These are phyloP conservation scores for Hiodon alosoides DNA, from an alignment of 2,113 vertebrate species.

Conservation along the genomic window DNA sequence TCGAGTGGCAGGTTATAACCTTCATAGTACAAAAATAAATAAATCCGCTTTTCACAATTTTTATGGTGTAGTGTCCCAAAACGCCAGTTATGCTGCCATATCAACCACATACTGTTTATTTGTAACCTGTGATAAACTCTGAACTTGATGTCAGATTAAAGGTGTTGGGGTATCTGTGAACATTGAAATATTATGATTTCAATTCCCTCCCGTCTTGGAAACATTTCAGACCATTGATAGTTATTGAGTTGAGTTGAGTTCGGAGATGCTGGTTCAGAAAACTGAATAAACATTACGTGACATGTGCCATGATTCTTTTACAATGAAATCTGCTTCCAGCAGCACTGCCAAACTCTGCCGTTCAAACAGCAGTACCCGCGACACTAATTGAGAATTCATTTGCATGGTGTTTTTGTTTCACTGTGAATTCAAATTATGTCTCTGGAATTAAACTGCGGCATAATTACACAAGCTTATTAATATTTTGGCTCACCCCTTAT, in stretches of 20 bases:
- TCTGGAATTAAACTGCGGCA: slow-evolving; percentile 18
- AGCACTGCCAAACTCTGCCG: slow-evolving; percentile 15
- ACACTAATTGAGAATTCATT: slow-evolving; percentile 24
- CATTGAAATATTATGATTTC: slow-evolving; percentile 19
- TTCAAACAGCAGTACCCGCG: neutral
- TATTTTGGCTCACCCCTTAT: slow-evolving; percentile 28
- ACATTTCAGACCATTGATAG: neutral
- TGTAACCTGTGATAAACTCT: neutral
- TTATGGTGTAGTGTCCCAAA: neutral
- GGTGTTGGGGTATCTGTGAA: neutral
- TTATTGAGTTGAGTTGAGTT: slow-evolving; percentile 13
- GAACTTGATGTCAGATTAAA: too few relatives aligned
- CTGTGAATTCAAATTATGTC: slow-evolving; percentile 23
- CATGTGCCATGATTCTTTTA: slow-evolving; percentile 33
- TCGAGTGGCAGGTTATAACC: neutral
- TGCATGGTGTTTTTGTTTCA: slow-evolving; percentile 19
- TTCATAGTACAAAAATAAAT: slow-evolving; percentile 1
- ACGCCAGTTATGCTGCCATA: neutral
- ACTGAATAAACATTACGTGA: slow-evolving; percentile 30
- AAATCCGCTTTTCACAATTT: neutral
- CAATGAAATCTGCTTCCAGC: slow-evolving; percentile 24
- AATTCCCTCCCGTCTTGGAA: neutral
- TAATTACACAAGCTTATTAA: slow-evolving; percentile 32
- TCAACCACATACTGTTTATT: neutral
- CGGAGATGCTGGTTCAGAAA: slow-evolving; percentile 41